phyloP scores from a whole-genome alignment of 23 tunicate genomes.

The Diplosoma virens region DNA sequence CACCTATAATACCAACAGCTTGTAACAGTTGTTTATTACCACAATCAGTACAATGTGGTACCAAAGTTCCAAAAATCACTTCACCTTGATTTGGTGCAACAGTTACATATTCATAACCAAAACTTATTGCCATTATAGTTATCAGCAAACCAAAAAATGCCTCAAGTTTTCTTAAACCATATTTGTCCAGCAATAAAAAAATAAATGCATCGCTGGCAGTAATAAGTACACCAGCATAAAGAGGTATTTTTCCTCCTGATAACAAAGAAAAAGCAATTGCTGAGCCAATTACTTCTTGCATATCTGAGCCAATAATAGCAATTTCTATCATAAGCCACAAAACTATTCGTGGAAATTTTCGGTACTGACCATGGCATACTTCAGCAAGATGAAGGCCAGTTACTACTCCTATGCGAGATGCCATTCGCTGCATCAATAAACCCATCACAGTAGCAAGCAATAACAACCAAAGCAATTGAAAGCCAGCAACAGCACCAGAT shows the following conservation, averaged over 20 bases:
- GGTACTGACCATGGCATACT: constrained; percentile 79
- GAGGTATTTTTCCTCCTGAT: constrained; percentile 45
- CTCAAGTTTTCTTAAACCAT: constrained; percentile 87
- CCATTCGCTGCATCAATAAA: constrained; percentile 77
- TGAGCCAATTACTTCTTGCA: constrained; percentile 99
- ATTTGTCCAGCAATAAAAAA: constrained; percentile 81
- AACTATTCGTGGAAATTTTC: constrained; percentile 56
- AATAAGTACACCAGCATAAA: constrained; percentile 67
- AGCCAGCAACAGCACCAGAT: constrained; percentile 86
- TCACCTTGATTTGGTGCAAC: constrained; percentile 83
- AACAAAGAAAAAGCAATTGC: constrained; percentile 90
- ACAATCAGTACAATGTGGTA: constrained; percentile 75
- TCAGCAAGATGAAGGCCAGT: constrained; percentile 89
- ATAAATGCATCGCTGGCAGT: constrained; percentile 89
- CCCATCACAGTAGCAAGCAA: constrained; percentile 70
- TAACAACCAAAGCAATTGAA: constrained; percentile 65
- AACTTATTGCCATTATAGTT: constrained; percentile 79
- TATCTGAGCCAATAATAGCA: constrained; percentile 89
- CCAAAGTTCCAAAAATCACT: constrained; percentile 68
- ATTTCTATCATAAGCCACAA: constrained; percentile 93
- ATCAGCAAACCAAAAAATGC: constrained; percentile 90
- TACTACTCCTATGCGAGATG: constrained; percentile 75
- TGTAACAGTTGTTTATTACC: constrained; percentile 62
- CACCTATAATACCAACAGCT: constrained; percentile 94
- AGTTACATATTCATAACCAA: constrained; percentile 80